Percentiles rank a stretch among this genome's conserved stretches.
phyloP scores from a whole-genome alignment of 2,888 invertebrate genomes.

The Pseudococcus viburni region DNA sequence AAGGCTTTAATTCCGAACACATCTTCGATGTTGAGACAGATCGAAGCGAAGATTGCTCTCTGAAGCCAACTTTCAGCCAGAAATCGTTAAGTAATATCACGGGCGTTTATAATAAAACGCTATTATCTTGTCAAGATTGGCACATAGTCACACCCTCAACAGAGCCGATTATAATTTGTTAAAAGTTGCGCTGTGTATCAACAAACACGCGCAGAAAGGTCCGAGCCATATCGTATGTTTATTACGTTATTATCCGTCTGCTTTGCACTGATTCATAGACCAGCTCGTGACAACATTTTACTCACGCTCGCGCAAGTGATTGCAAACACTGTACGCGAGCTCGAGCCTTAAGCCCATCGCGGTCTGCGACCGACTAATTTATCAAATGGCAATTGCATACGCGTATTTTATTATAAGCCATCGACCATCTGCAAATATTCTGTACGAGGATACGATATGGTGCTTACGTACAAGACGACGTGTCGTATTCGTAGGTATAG shows the following conservation, averaged over 20 bases:
- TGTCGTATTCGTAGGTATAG: not conserved
- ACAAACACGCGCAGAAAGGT: not conserved
- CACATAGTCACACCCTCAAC: slow-evolving; percentile 48
- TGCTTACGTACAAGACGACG: not conserved
- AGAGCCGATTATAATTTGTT: slow-evolving; percentile 38
- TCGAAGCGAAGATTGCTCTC: not conserved
- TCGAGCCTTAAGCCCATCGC: slow-evolving; percentile 52
- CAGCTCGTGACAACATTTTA: slow-evolving; percentile 57
- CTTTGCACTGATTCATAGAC: slow-evolving; percentile 56
- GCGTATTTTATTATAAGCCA: not conserved
- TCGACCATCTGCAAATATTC: slow-evolving; percentile 38
- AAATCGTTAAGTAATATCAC: slow-evolving; percentile 29
- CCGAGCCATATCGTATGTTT: slow-evolving; percentile 45
- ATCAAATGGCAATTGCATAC: slow-evolving; percentile 50
- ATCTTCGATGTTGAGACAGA: not conserved
- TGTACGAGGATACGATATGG: not conserved
- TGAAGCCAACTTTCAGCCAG: not conserved
- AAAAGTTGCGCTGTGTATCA: slow-evolving; percentile 8
- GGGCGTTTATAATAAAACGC: slow-evolving; percentile 40
- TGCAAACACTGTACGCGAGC: not conserved
- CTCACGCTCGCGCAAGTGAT: slow-evolving; percentile 54
- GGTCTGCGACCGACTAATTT: slow-evolving; percentile 42
- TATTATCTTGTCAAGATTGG: slow-evolving; percentile 58
- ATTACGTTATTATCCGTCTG: slow-evolving; percentile 48
- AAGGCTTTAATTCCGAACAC: not conserved